Evolutionary conservation across 2,888 invertebrate species (phyloP).

Genomic region (Ommatoiulus sabulosus): DNA sequence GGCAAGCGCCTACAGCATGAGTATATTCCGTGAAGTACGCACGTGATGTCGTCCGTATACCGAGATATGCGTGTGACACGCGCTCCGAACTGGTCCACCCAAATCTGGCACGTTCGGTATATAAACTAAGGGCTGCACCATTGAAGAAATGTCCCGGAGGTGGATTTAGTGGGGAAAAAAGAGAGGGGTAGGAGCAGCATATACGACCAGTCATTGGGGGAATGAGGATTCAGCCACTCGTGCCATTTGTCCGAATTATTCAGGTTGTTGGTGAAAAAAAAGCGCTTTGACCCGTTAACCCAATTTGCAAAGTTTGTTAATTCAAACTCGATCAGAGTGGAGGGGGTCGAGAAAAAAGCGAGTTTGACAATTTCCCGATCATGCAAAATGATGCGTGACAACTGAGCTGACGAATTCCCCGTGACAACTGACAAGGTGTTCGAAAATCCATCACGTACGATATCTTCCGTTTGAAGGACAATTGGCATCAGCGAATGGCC

Average conservation of each 20-base stretch:
- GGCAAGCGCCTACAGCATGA: background rate
- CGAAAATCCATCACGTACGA: background rate
- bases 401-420: background rate
- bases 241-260: constrained; percentile 20
- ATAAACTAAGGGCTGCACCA: constrained; percentile 48
- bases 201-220: background rate
- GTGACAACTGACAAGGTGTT: background rate
- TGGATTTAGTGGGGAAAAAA: background rate
- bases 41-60: background rate
- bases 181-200: constrained; percentile 37
- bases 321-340: background rate
- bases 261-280: constrained; percentile 43
- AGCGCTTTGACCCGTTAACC: constrained; percentile 53
- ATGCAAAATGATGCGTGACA: background rate
- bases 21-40: background rate
- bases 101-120: constrained; percentile 42
- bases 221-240: constrained; percentile 41
- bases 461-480: background rate
- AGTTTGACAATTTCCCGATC: background rate
- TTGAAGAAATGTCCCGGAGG: constrained; percentile 21
- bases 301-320: constrained; percentile 14
- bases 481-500: background rate
- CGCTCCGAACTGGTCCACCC: background rate
- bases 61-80: background rate
- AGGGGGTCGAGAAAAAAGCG: constrained; percentile 22